Conservation (phyloP, 2,113 vertebrate genomes). For the Cinclus cinclus region DNA sequence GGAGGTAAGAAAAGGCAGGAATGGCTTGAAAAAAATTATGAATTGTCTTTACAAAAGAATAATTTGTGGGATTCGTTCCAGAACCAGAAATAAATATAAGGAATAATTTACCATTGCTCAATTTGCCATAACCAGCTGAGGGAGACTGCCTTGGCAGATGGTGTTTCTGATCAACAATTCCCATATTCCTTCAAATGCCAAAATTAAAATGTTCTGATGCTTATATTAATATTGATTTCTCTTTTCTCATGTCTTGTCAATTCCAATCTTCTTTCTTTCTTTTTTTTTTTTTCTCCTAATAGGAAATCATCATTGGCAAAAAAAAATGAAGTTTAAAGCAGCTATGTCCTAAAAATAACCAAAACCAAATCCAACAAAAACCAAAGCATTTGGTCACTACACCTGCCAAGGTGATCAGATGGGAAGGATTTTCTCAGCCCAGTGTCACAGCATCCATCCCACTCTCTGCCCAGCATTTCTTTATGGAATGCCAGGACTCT, state of each 20-base stretch:
- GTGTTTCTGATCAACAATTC: constrained; percentile 41
- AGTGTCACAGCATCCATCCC: not conserved
- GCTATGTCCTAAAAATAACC: not conserved
- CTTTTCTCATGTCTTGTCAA: constrained; percentile 7
- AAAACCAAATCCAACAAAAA: not conserved
- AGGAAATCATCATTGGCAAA: not conserved
- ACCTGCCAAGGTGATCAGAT: not conserved
- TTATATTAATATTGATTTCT: constrained; percentile 28
- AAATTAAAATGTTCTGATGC: constrained; percentile 1
- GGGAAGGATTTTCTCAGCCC: not conserved
- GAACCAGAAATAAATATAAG: constrained; percentile 29
- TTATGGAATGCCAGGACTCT: not conserved
- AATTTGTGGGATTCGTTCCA: not conserved
- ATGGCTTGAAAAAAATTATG: not conserved
- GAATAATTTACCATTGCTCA: constrained; percentile 7
- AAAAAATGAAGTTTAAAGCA: not conserved
- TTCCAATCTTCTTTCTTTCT: not conserved
- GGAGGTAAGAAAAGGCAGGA: not conserved
- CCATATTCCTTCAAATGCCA: constrained; percentile 38
- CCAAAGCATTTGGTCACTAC: not conserved
- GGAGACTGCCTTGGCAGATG: constrained; percentile 26
- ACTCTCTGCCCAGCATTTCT: fast-evolving
- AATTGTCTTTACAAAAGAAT: not conserved
- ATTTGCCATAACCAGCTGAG: not conserved
- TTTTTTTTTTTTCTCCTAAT: not conserved